These are phyloP conservation scores for Mormyrus iriodes DNA, from an alignment of 2,113 vertebrate genomes.

Conservation along the genomic window DNA sequence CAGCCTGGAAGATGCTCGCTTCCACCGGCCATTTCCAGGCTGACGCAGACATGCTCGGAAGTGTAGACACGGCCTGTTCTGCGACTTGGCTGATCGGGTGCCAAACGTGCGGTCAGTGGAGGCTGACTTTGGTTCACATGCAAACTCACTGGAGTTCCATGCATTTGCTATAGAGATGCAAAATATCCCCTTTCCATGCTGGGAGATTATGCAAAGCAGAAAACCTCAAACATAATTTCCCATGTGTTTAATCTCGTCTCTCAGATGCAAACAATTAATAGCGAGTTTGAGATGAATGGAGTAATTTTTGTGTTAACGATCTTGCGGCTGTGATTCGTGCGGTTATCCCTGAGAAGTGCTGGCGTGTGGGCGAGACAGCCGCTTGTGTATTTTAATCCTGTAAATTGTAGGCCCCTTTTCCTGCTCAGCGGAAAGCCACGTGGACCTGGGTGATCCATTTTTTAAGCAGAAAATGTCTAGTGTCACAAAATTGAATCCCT, in stretches of 20 bases:
- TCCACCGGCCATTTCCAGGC: not conserved
- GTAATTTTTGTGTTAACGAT: not conserved
- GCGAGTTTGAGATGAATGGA: not conserved
- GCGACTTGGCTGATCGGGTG: not conserved
- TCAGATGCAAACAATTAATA: not conserved
- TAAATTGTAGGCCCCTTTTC: constrained; percentile 1
- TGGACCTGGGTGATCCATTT: not conserved
- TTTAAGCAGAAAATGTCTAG: not conserved
- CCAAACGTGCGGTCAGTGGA: not conserved
- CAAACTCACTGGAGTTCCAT: not conserved
- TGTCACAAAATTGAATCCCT: constrained; percentile 3
- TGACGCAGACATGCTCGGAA: not conserved
- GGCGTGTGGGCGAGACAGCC: not conserved
- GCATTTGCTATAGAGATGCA: not conserved
- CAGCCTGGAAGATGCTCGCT: constrained; percentile 29
- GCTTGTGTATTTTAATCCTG: not conserved
- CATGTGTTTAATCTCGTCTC: not conserved
- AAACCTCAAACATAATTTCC: not conserved
- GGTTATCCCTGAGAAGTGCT: not conserved
- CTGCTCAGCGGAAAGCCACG: not conserved
- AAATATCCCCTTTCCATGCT: not conserved
- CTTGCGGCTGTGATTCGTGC: not conserved
- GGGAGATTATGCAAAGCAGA: not conserved
- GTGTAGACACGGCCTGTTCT: not conserved
- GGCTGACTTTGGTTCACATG: not conserved